Conservation (phyloP, 2,888 invertebrate species). For the Gibbula magus region DNA sequence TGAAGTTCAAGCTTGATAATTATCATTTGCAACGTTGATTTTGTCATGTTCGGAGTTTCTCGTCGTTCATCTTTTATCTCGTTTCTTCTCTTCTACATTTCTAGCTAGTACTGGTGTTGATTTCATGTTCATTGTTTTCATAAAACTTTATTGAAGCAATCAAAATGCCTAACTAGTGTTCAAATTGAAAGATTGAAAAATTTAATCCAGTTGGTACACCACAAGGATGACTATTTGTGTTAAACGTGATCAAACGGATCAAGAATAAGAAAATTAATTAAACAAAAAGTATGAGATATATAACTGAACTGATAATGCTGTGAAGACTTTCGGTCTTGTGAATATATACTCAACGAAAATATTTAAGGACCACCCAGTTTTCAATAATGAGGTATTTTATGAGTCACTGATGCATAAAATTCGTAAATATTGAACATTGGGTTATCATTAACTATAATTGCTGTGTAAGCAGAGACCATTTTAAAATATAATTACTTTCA, state of each 20-base stretch:
- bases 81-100: neutral
- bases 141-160: neutral
- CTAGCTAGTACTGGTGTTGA: neutral
- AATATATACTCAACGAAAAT: too few relatives aligned
- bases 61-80: too few relatives aligned
- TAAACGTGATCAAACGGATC: neutral
- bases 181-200: neutral
- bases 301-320: neutral
- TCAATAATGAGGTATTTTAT: too few relatives aligned
- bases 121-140: neutral
- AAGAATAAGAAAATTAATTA: neutral
- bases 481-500: too few relatives aligned
- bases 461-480: too few relatives aligned
- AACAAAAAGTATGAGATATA: neutral
- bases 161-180: neutral
- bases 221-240: neutral
- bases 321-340: too few relatives aligned
- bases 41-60: too few relatives aligned
- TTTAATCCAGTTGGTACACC: neutral
- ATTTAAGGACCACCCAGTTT: too few relatives aligned
- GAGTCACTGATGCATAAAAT: too few relatives aligned
- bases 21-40: neutral
- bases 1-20: neutral
- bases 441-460: too few relatives aligned
- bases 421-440: too few relatives aligned